phyloP scores from a whole-genome alignment of 2,797 vertebrate species.

The Sebastes steindachneri region DNA sequence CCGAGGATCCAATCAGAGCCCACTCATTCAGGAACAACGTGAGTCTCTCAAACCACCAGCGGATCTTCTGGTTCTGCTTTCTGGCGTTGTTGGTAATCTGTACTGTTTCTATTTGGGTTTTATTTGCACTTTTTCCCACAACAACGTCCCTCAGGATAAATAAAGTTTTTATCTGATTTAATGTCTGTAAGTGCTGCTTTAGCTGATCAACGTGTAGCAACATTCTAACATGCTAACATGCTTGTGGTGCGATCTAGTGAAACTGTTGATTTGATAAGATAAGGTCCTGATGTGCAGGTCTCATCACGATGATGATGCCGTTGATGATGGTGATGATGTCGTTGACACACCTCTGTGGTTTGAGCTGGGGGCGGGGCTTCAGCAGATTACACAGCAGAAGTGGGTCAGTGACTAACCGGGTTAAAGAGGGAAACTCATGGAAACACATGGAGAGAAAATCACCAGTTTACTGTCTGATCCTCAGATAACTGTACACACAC shows the following conservation, averaged over 20 bases:
- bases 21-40: slow-evolving; percentile 96
- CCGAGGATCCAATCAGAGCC: slow-evolving; percentile 96
- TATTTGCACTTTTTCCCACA: neutral
- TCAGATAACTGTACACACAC: neutral
- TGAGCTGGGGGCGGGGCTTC: slow-evolving; percentile 31
- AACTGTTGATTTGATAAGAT: neutral
- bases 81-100: neutral
- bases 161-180: neutral
- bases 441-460: slow-evolving; percentile 44
- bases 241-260: neutral
- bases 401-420: slow-evolving; percentile 72
- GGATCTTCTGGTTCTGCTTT: neutral
- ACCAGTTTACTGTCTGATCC: slow-evolving; percentile 47
- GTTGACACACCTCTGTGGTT: slow-evolving; percentile 1
- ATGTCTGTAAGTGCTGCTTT: neutral
- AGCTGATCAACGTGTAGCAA: neutral
- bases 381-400: slow-evolving; percentile 55
- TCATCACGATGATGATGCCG: neutral
- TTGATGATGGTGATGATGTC: slow-evolving; percentile 4
- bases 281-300: neutral
- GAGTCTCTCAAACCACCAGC: slow-evolving; percentile 69
- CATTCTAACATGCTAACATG: neutral
- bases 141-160: neutral
- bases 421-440: slow-evolving; percentile 53
- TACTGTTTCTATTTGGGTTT: neutral